phyloP scores from a whole-genome alignment of 2,113 vertebrate genomes.

The Thinocorus orbignyianus region DNA sequence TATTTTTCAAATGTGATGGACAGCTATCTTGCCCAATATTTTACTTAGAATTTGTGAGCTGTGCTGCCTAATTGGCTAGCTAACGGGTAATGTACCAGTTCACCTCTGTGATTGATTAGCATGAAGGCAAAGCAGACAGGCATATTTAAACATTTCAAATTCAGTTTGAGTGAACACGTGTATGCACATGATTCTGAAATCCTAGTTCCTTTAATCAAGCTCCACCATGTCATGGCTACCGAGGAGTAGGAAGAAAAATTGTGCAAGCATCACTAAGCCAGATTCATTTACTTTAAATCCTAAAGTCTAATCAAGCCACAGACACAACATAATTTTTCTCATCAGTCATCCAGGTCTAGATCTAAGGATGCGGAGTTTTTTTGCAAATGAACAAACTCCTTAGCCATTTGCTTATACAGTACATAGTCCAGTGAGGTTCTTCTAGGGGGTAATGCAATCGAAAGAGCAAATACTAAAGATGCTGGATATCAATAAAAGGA shows the following conservation, averaged over 20 bases:
- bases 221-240: neutral
- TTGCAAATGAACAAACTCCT: neutral
- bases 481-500: neutral
- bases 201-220: slow-evolving; percentile 9
- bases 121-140: slow-evolving; percentile 28
- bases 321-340: neutral
- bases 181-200: neutral
- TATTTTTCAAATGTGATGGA: neutral
- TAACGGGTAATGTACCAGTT: neutral
- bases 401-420: neutral
- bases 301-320: neutral
- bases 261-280: neutral
- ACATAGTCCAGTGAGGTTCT: neutral
- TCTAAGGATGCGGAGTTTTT: neutral
- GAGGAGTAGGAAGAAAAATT: neutral
- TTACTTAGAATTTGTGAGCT: neutral
- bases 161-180: neutral
- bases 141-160: slow-evolving; percentile 32
- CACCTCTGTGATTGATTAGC: slow-evolving; percentile 22
- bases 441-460: neutral
- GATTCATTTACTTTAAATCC: neutral
- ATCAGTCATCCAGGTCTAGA: neutral
- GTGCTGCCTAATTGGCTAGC: slow-evolving; percentile 18
- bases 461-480: neutral
- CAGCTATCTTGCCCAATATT: slow-evolving; percentile 24